Evolutionary conservation across 1,140 invertebrate genomes (phyloP), one percentile per base, ranked within the genome.

Genomic region (Anoplophora glabripennis): DNA sequence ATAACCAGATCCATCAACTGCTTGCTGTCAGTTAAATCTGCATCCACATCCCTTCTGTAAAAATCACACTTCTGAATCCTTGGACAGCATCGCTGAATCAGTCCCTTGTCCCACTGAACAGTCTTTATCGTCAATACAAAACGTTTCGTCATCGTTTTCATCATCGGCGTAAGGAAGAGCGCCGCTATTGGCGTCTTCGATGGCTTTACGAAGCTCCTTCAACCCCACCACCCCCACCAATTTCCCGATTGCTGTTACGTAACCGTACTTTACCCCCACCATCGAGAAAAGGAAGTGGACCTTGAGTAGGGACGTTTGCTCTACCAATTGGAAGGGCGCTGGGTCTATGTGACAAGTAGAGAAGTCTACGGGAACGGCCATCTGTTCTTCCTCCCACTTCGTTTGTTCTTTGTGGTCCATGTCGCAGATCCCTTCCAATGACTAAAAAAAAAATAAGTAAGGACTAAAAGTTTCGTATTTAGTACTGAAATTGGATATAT

Each of bases 271-370:
- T 4, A 99, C 89, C 33, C 94, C 94, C 41, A 99, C 84, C 81
- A 98, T 90, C 5, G 94, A 97, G 77, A 99, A 99, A 9, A 99
- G 77, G 10, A 95, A 97, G 79, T 99, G 96, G 1, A 74, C 69
- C 82, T 98, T 98, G 11, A 98, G 86, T 34, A 99, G 78, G 0
- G 94, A 96, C 1, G 96, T 98, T 68, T 92, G 87, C 72, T 96
- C 93, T 1, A 98, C 95, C 0, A 98, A 81, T 75, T 99, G 96
- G 78, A 99, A 99, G 10, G 96, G 96, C 12, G 96, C 94, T 2
- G 96, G 93, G 77, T 99, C 96, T 61, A 99, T 95, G 68, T 94
- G 91, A 69, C 91, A 92, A 36, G 86, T 83, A 49, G 86, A 86
- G 75, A 98, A 93, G 75, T 95, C 89, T 1, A 97, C 90, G 18